These are phyloP conservation scores for Pseudoips prasinana DNA, from an alignment of 2,888 invertebrate species.

Conservation along the genomic window DNA sequence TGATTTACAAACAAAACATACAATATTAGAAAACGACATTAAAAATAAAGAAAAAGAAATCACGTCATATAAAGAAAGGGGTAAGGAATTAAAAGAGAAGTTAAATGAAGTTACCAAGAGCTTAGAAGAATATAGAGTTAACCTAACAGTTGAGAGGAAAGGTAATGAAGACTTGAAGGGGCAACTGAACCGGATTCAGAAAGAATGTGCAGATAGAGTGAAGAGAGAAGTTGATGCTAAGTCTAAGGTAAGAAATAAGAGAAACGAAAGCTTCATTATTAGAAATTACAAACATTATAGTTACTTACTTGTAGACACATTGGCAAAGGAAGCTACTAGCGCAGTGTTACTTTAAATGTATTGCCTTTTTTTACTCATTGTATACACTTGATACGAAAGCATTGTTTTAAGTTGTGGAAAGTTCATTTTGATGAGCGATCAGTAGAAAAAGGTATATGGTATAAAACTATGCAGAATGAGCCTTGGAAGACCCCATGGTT, in stretches of 20 bases:
- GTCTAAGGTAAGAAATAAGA: constrained; percentile 50
- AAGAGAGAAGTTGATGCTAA: constrained; percentile 72
- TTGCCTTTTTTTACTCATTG: no score
- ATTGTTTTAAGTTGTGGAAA: no score
- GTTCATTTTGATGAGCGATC: no score
- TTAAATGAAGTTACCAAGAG: constrained; percentile 44
- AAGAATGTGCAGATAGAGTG: constrained; percentile 51
- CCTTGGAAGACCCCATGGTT: no score
- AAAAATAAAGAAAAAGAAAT: constrained; percentile 73
- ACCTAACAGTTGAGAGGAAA: constrained; percentile 58
- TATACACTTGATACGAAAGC: no score
- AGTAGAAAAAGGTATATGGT: no score
- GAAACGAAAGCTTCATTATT: no score
- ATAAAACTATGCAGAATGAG: no score
- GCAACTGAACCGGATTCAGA: constrained; percentile 52
- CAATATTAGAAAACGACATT: constrained; percentile 45
- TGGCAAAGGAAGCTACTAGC: no score
- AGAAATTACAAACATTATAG: no score
- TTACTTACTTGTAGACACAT: no score
- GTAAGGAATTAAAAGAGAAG: constrained; percentile 51
- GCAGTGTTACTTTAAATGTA: no score
- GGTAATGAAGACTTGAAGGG: constrained; percentile 55
- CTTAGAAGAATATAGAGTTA: constrained; percentile 57
- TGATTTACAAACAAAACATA: constrained; percentile 45
- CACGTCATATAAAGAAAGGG: constrained; percentile 60